Conservation (phyloP, 2,797 vertebrate species). For the Neopelma chrysocephalum region DNA sequence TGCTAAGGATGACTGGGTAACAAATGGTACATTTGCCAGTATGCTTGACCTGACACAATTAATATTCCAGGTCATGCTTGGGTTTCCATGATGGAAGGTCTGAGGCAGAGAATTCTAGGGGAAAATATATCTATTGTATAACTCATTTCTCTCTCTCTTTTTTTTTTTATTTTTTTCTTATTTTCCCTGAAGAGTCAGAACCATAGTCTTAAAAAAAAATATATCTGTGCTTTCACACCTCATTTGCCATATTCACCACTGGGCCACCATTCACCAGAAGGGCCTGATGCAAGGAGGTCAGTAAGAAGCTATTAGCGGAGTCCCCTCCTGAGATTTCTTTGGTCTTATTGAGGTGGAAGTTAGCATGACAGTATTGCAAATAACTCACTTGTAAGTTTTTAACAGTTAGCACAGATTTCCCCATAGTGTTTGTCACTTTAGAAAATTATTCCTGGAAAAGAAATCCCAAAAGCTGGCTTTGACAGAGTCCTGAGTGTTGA, state of each 20-base stretch:
- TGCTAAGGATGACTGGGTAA: conserved; percentile 81
- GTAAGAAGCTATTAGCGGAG: conserved; percentile 81
- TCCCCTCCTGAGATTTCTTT: conserved; percentile 76
- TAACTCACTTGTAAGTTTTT: conserved; percentile 75
- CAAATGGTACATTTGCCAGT: conserved; percentile 80
- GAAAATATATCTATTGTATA: conserved; percentile 72
- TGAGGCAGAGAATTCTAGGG: conserved; percentile 66
- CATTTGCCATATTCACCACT: conserved; percentile 79
- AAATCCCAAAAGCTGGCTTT: conserved; percentile 72
- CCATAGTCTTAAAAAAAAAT: conserved; percentile 67
- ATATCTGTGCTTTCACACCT: conserved; percentile 76
- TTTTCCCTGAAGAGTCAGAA: conserved; percentile 63
- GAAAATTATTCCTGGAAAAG: conserved; percentile 79
- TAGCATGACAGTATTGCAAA: conserved; percentile 84
- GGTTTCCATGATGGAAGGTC: conserved; percentile 75
- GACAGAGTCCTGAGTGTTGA: conserved; percentile 59
- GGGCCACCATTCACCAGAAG: conserved; percentile 73
- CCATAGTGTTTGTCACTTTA: conserved; percentile 82
- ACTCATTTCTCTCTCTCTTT: conserved; percentile 64
- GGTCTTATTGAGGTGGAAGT: conserved; percentile 82
- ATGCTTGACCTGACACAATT: conserved; percentile 79
- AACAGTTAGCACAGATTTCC: conserved; percentile 82
- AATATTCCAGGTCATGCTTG: conserved; percentile 81
- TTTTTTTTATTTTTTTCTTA: background rate
- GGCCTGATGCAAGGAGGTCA: conserved; percentile 76